Evolutionary conservation across 2,888 invertebrate species (phyloP).

Genomic region (Mesochorus sp.): DNA sequence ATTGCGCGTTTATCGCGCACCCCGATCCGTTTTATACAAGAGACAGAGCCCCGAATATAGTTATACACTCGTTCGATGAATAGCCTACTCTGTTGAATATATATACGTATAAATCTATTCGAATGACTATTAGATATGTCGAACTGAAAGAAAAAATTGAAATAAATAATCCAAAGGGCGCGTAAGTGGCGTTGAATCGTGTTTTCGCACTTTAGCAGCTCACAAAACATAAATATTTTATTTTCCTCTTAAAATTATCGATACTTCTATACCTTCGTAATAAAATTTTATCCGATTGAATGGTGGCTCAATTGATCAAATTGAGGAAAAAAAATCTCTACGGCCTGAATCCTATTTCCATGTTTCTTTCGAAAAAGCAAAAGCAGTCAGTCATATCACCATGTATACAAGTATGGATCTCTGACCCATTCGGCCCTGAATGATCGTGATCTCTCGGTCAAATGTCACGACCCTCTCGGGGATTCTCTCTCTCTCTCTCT

Average conservation of each 20-base stretch:
- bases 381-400: slow-evolving; percentile 31
- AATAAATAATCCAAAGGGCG: too few species aligned
- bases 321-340: too few species aligned
- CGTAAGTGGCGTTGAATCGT: too few species aligned
- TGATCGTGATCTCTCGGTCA: slow-evolving; percentile 44
- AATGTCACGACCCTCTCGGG: slow-evolving; percentile 66
- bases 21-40: slow-evolving; percentile 60
- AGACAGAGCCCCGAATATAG: slow-evolving; percentile 15
- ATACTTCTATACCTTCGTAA: too few species aligned
- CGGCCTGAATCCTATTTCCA: slow-evolving; percentile 38
- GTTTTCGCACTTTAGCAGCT: too few species aligned
- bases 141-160: too few species aligned
- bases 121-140: too few species aligned
- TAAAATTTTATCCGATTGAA: too few species aligned
- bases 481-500: slow-evolving; percentile 61
- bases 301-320: too few species aligned
- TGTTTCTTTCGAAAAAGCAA: slow-evolving; percentile 56
- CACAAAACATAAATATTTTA: too few species aligned
- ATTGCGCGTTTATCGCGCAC: slow-evolving; percentile 62
- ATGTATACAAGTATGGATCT: slow-evolving; percentile 31
- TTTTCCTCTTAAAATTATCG: too few species aligned
- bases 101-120: background rate
- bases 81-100: slow-evolving; percentile 18
- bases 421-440: slow-evolving; percentile 35
- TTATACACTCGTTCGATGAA: background rate